Evolutionary conservation across 2,797 vertebrate genomes (phyloP), one percentile per base, ranked within the genome.

Genomic region (Scomberomorus guttatus): DNA sequence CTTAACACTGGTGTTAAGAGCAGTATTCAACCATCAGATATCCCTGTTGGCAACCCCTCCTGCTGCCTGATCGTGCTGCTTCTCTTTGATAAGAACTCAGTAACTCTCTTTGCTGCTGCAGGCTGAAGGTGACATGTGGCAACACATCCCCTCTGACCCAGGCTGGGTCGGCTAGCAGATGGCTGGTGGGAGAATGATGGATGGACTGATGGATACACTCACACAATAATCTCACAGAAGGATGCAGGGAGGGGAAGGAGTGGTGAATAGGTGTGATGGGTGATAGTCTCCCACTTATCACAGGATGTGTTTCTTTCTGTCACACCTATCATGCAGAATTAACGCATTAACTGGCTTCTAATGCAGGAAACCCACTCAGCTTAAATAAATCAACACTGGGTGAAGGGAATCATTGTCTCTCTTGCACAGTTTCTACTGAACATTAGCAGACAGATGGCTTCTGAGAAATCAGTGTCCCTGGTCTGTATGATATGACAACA

Each of bases 71-170:
- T 39, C n/a, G 18, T 13, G 57, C 61, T 39, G 59, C 70, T 37
- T 8, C 22, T 68, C 74, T 67, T 80, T 17, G 24, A 82, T 72
- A 48, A 80, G 34, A 32, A 62, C n/a, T 71, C 75, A 9, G 81
- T 64, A 37, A 63, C 42, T 55, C 55, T 34, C 29, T 10, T 0
- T 15, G 66, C 77, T 79, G 76, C 76, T 64, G 79, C 60, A 58
- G 80, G 66, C 86, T 56, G 71, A 77, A 79, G 86, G 74, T 20
- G 85, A 89, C 92, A 91, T 93, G 90, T 92, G 90, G 90, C 64
- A 8, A 22, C 75, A 75, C 79, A 69, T 84, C 78, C 77, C 86
- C 80, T 83, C 77, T 75, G 83, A 86, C 80, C 87, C 81, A 51
- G 80, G 50, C 75, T 52, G 75, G 50, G 68, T 71, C 24, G 8